Evolutionary conservation across 2,797 vertebrate genomes (phyloP), one percentile per base, ranked within the genome.

Genomic region (Lutra lutra): DNA sequence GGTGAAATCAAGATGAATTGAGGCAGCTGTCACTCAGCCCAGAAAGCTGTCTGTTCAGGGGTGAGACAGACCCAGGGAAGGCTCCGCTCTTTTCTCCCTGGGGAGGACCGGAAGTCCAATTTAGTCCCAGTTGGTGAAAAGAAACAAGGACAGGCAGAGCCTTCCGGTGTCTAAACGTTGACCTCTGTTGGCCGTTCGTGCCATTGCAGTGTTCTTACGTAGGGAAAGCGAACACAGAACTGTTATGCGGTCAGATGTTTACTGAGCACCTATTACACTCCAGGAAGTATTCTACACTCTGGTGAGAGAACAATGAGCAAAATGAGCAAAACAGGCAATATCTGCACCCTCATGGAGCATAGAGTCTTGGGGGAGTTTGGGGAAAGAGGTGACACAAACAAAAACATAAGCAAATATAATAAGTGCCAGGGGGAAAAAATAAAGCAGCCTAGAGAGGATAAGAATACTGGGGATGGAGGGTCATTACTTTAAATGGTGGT

Each of bases 171-270:
- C 89, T 93, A 29, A 78, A 83, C 54, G 25, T 12, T 78, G 72
- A n/a, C 91, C 89, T 95, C 93, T 96, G 21, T 15, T 89, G 95
- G 66, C 56, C 48, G 12, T 2, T 60, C 27, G 4, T 70, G 5
- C 32, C 35, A 9, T 21, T 89, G 79, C 72, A 58, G 2, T 6
- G 5, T 40, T 85, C 86, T 72, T 77, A 54, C 25, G 2, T 11
- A 0, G 4, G 7, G 32, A 88, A 82, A 40, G 51, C 56, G 88
- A 75, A 43, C 17, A 2, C 7, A 0, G 14, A 78, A 56, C n/a
- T 6, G 27, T 38, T 51, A 32, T n/a, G 91, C 46, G 66, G 73
- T 58, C 7, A 5, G n/a, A 29, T 78, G 86, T 92, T 72, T 83
- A 14, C 64, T 51, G 68, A 95, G 60, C 43, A 51, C 35, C n/a